A percentile compares a stretch with the other conserved stretches of the same genome.
These are phyloP conservation scores for Sitobion miscanthi DNA, from an alignment of 1,140 invertebrate genomes.

Conservation along the genomic window DNA sequence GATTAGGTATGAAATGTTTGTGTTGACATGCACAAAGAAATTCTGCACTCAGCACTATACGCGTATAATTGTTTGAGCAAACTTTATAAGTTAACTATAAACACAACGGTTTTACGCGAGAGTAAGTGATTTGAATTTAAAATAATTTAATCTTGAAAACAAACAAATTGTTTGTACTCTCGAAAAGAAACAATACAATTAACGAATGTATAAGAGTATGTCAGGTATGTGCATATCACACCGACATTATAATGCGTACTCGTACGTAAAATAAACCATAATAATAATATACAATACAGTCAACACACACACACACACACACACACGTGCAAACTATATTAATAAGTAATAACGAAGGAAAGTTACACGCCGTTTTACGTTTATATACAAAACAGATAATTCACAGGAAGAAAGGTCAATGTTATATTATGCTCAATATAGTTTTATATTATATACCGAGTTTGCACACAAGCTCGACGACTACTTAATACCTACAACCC, in stretches of 20 bases:
- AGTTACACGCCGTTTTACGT: background rate
- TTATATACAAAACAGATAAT: background rate
- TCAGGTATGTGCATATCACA: background rate
- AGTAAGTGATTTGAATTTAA: background rate
- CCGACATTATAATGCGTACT: background rate
- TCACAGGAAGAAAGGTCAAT: background rate
- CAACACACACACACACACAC: background rate
- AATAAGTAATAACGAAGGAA: background rate
- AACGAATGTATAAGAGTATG: background rate
- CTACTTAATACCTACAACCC: background rate
- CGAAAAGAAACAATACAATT: background rate
- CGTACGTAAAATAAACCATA: background rate
- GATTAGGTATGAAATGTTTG: background rate
- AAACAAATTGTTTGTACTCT: background rate
- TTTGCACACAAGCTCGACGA: background rate
- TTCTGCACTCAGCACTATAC: background rate
- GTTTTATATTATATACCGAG: background rate
- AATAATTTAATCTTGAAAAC: slow-evolving; percentile 3
- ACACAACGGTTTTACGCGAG: background rate
- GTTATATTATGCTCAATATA: background rate
- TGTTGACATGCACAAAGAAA: background rate
- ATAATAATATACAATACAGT: background rate
- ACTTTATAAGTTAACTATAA: background rate
- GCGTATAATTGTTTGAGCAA: background rate
- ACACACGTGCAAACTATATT: background rate